Evolutionary conservation across 2,797 vertebrate genomes (phyloP), one percentile per base, ranked within the genome.

Genomic region (Morus bassanus): DNA sequence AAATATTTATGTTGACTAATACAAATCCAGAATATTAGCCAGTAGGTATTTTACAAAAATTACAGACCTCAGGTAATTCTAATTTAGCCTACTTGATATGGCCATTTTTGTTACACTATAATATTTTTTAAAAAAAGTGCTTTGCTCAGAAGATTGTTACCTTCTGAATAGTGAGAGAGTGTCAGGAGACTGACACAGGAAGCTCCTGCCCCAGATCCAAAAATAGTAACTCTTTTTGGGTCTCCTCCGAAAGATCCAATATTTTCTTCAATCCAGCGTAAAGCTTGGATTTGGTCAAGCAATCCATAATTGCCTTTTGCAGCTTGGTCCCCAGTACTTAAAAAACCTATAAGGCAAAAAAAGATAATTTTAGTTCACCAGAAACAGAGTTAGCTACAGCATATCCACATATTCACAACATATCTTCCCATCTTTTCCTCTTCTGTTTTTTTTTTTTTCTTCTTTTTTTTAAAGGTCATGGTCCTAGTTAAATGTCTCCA

Each of bases 151-250:
- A 57, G 25, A 79, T 19, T 2, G 3, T 95, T 98, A 99, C 99
- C 99, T 98, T 99, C 99, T 57, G 99, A 99, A 95, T 99, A 99
- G 98, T 99, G 99, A 1, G 99, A 99, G n/a, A 99, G 98, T 41
- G 99, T 99, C 94, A 99, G 97, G 68, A 99, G 98, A 96, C 99
- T 99, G 93, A 99, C 99, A 80, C 99, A 99, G 1, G 99, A 99
- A 2, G 99, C 99, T 43, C 99, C 99, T 1, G 99, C 99, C 2
- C 99, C 99, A 2, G 99, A 99, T 85, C 99, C 99, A 96, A 99
- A 99, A 90, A 99, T 99, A 91, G 99, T 99, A 74, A 99, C 99
- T 91, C 99, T 98, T 97, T 99, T 99, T 7, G 99, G 99, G 91
- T 99, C 99, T 68, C 99, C 99, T 91, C 99, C 99, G 33, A 99